phyloP scores from a whole-genome alignment of 2,888 invertebrate genomes.

The Lasioglossum malachurum region DNA sequence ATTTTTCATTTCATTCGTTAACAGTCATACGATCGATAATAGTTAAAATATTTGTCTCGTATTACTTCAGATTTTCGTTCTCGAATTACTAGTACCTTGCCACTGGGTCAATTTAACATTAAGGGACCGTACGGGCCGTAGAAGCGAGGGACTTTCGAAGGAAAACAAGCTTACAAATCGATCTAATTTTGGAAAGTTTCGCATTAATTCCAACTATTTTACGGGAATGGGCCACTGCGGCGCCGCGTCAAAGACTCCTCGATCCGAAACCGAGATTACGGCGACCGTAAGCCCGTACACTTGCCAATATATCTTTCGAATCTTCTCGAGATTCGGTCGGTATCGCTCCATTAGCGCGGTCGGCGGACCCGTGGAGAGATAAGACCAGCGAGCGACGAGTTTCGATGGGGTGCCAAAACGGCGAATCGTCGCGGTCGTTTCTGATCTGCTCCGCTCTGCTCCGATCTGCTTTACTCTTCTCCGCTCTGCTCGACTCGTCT shows the following conservation, averaged over 20 bases:
- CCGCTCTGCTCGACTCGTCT: conserved; percentile 20
- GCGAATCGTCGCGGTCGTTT: conserved; percentile 63
- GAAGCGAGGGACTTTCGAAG: neutral
- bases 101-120: neutral
- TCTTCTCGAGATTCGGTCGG: conserved; percentile 23
- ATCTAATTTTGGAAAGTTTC: neutral
- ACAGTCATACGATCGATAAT: too few species aligned
- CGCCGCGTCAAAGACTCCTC: neutral
- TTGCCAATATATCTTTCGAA: conserved; percentile 25
- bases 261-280: neutral
- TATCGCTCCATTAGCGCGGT: conserved; percentile 59
- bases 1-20: too few species aligned
- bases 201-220: neutral
- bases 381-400: conserved; percentile 75
- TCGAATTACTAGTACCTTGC: too few species aligned
- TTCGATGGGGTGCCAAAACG: conserved; percentile 70
- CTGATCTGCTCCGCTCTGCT: neutral
- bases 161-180: neutral
- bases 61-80: too few species aligned
- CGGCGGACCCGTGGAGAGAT: conserved; percentile 70
- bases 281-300: neutral
- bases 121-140: neutral
- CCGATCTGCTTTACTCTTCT: neutral
- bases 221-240: neutral
- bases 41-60: too few species aligned